Percentiles rank a stretch among this genome's conserved stretches.
Evolutionary conservation across 92 coral and sea anemone species (phyloP).

Genomic region (Umimayanthus chanpuru): DNA sequence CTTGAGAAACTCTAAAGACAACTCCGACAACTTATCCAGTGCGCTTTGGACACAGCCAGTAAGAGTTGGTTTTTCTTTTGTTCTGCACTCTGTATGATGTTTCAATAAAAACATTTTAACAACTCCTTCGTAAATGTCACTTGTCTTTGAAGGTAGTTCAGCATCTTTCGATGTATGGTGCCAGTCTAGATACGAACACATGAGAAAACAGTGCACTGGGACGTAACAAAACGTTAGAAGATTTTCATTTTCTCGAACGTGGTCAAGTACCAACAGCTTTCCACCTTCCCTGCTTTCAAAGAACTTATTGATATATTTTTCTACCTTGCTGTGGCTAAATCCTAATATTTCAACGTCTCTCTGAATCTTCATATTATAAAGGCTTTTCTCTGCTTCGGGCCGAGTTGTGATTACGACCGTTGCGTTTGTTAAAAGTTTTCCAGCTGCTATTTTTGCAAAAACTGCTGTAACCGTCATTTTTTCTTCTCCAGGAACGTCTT

Average conservation of each 20-base stretch:
- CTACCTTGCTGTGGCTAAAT: background rate
- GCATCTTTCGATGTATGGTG: background rate
- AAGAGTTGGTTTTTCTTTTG: too few species aligned
- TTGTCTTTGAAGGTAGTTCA: background rate
- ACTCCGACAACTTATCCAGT: too few species aligned
- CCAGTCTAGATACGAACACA: background rate
- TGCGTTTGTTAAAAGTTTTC: background rate
- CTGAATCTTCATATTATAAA: background rate
- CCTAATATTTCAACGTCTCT: constrained; percentile 21
- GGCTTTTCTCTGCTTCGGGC: background rate
- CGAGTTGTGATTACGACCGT: constrained; percentile 10
- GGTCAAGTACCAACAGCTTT: background rate
- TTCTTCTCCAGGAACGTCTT: background rate
- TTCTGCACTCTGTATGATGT: too few species aligned
- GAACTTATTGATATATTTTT: background rate
- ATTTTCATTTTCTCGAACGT: constrained; percentile 12
- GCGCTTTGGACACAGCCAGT: too few species aligned
- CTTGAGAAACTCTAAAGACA: too few species aligned
- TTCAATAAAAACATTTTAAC: too few species aligned
- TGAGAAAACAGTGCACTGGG: constrained; percentile 13
- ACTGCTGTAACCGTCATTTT: background rate
- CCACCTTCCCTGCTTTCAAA: background rate
- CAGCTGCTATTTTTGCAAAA: background rate
- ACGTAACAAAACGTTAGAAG: background rate
- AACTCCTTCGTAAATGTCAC: background rate